Evolutionary conservation across 2,888 invertebrate genomes (phyloP).

Genomic region (Harmothoe impar): DNA sequence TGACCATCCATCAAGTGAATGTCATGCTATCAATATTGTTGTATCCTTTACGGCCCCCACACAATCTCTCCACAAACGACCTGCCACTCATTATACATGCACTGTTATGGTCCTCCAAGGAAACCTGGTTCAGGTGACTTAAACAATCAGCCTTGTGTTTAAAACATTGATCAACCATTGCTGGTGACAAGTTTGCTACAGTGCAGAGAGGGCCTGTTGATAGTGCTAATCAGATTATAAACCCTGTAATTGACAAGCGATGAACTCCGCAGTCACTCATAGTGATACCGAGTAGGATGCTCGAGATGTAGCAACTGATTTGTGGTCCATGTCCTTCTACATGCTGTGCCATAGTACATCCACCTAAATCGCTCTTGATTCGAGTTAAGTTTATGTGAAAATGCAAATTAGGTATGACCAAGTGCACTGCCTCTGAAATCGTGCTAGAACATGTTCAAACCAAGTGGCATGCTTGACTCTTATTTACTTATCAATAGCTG

Average conservation of each 20-base stretch:
- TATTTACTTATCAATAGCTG: constrained; percentile 1
- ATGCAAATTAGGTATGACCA: no score
- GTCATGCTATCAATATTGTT: no score
- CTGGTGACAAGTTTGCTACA: neutral
- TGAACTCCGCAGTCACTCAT: constrained; percentile 15
- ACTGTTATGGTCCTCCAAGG: no score
- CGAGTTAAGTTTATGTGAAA: no score
- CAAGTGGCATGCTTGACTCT: neutral
- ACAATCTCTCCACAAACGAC: no score
- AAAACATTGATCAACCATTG: neutral
- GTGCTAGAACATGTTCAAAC: neutral
- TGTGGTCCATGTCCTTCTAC: neutral
- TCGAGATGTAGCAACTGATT: constrained; percentile 8
- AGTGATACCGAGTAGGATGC: neutral
- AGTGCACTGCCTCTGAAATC: neutral
- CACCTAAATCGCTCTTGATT: no score
- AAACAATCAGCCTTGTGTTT: neutral
- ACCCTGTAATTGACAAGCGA: constrained; percentile 10
- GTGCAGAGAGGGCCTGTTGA: neutral
- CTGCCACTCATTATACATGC: no score
- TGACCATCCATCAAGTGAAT: no score
- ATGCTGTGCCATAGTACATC: no score
- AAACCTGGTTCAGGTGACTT: no score
- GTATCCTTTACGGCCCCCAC: no score
- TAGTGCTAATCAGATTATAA: neutral